Evolutionary conservation across 2,888 invertebrate genomes (phyloP), one percentile per base, ranked within the genome.

Genomic region (Embidobia sp.): DNA sequence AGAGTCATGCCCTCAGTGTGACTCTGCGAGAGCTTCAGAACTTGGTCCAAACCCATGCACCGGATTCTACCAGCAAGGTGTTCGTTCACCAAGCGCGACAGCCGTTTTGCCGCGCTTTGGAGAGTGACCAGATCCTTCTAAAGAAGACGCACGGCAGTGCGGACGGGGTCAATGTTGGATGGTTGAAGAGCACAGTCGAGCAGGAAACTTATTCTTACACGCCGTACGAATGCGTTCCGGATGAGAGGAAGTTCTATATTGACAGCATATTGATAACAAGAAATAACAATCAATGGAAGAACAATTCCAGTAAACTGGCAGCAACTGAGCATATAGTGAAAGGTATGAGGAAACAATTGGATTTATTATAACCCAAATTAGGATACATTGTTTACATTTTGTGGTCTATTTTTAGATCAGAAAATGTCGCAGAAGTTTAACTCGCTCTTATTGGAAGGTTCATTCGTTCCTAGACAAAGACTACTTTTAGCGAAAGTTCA

Each of bases 251-350:
- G 8, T 87, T 90, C 11, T 85, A 79, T 40, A 88, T 89, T 0
- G 90, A 90, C 73, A 92, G 91, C 82, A 90, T 93, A 59, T 86
- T 93, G 11, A 89, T 94, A 55, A 93, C 92, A 1, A 91, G 94
- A 67, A 93, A 93, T 86, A 90, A 92, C 78, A 90, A 91, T 42
- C 93, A 93, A 73, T 94, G 94, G 93, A 91, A 92, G 83, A 61
- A 4, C 31, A 22, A 3, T 10, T 10, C 0, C 8, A n/a, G 15
- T 2, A 51, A 7, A n/a, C 7, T 42, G 6, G 7, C 5, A 13
- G 3, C 31, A 1, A 11, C 37, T n/a, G 70, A 70, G 44, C 22
- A 44, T 37, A 8, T 22, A 2, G 10, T n/a, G 16, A 70, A 70
- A 70, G 61, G 70, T 70, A 19, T n/a, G n/a, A n/a, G n/a, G n/a